phyloP scores from a whole-genome alignment of 1,140 invertebrate genomes.

The Meloidogyne floridensis region DNA sequence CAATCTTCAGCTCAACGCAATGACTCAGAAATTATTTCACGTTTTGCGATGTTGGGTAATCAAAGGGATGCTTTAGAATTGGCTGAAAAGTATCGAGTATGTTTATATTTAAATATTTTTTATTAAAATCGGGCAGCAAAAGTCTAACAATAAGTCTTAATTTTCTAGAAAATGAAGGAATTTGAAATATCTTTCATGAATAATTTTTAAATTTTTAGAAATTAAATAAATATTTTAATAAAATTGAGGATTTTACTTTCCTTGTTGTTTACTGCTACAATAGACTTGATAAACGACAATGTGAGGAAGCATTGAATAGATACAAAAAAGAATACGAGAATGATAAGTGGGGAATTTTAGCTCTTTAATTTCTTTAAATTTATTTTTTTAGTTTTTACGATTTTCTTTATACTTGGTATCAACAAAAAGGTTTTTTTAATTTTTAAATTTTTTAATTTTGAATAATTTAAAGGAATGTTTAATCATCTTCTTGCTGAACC shows the following conservation, averaged over 20 bases:
- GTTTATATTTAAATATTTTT: background rate
- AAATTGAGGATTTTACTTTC: slow-evolving; percentile 43
- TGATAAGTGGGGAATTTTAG: background rate
- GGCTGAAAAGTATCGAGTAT: slow-evolving; percentile 37
- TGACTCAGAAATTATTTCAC: slow-evolving; percentile 43
- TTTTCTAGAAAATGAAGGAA: too few relatives aligned
- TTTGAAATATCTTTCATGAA: too few relatives aligned
- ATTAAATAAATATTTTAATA: background rate
- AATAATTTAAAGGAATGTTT: slow-evolving; percentile 28
- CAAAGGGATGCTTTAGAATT: slow-evolving; percentile 31
- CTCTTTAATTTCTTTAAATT: background rate
- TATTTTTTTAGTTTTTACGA: slow-evolving; percentile 26
- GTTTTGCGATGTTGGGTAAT: slow-evolving; percentile 37
- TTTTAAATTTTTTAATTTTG: background rate
- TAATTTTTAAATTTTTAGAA: background rate
- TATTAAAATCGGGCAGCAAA: background rate
- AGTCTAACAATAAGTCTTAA: too few relatives aligned
- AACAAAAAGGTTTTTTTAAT: slow-evolving; percentile 31
- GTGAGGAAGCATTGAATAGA: slow-evolving; percentile 29
- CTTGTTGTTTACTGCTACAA: slow-evolving; percentile 40
- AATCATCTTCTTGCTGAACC: slow-evolving; percentile 40
- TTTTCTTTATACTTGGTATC: slow-evolving; percentile 43
- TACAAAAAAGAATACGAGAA: slow-evolving; percentile 34
- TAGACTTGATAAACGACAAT: slow-evolving; percentile 26
- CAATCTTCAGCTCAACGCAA: slow-evolving; percentile 40